A percentile compares a stretch with the other conserved stretches of the same genome.
These are phyloP conservation scores for Frankliniella intonsa DNA, from an alignment of 2,888 invertebrate genomes.

Conservation along the genomic window DNA sequence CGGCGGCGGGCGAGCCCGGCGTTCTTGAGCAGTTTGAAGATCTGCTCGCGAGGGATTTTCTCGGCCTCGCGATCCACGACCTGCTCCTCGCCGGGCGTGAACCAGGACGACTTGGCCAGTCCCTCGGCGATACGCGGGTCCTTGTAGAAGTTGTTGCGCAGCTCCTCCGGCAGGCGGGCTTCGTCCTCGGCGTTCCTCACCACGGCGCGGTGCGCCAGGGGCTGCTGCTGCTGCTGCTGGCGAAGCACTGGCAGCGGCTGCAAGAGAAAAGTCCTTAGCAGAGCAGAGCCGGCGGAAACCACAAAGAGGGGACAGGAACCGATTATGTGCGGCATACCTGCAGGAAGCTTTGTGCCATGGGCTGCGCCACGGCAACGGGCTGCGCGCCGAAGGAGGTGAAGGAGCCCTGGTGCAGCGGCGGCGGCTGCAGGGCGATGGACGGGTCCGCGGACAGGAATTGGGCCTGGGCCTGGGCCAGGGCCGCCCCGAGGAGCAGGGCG, in stretches of 20 bases:
- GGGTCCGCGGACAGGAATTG: constrained; percentile 33
- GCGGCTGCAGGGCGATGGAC: constrained; percentile 35
- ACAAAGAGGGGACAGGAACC: no score
- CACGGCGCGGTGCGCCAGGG: constrained; percentile 63
- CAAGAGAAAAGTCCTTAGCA: neutral
- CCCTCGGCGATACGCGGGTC: constrained; percentile 68
- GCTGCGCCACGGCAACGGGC: neutral
- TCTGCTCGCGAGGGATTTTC: constrained; percentile 70
- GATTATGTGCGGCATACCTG: constrained; percentile 17
- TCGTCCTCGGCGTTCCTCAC: constrained; percentile 67
- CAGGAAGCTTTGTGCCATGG: constrained; percentile 10
- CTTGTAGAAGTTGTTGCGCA: constrained; percentile 68
- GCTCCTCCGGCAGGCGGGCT: constrained; percentile 63
- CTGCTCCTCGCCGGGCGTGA: constrained; percentile 43
- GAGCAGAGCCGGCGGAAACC: neutral
- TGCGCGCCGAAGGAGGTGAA: neutral
- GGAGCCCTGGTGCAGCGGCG: constrained; percentile 32
- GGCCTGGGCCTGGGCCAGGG: constrained; percentile 30
- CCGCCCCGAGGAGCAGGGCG: constrained; percentile 30
- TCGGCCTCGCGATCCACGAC: constrained; percentile 75
- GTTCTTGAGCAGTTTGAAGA: constrained; percentile 67
- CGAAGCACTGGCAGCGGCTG: constrained; percentile 29
- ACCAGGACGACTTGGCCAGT: constrained; percentile 72
- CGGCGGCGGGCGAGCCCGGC: constrained; percentile 56
- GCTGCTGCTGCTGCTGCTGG: constrained; percentile 30